Base-by-base conservation (phyloP, 2,113 vertebrate genomes). In the Delphinus delphis region DNA sequence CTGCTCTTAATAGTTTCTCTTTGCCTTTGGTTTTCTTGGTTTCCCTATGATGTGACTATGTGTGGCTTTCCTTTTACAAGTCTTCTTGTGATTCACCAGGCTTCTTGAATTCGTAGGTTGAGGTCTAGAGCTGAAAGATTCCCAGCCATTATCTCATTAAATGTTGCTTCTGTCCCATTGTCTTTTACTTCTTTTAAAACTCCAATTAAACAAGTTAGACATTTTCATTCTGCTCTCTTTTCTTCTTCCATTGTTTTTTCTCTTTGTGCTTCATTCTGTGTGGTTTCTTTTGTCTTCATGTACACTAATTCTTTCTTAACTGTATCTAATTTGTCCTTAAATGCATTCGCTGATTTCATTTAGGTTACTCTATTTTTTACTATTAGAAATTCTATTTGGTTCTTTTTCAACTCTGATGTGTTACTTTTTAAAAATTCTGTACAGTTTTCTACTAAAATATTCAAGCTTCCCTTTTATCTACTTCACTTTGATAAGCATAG, bases 401-500 rank as follows among this genome's bases (percentile, higher is more conserved):
- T 89, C 33, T 90, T 63, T 92, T 82, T 68, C 15, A 76, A 88
- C 14, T 88, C 89, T 80, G 31, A 33, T 44, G 33, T 80, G 76
- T 55, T 41, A 33, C 77, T 84, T 96, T 36, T 20, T 62, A 31
- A 65, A 55, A 67, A n/a, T 92, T 58, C 3, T 68, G 38, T 68
- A 80, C 11, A 88, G 28, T 79, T 91, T 70, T 93, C 55, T 95
- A 17, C 68, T 77, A 65, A 94, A 84, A 83, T 87, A 67, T 8
- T 70, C 41, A 95, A 84, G 41, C 71, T 95, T 96, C 41, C 84
- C 41, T 63, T 96, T 92, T 71, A 94, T 58, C 41, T 91, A 31
- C 17, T 81, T 91, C 63, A 95, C 76, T 44, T 81, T 65, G 17
- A 70, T 58, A 58, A 67, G 36, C 58, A 73, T 21, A 74, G 65